Conservation (phyloP, 2,797 vertebrate genomes). For the Miichthys miiuy region DNA sequence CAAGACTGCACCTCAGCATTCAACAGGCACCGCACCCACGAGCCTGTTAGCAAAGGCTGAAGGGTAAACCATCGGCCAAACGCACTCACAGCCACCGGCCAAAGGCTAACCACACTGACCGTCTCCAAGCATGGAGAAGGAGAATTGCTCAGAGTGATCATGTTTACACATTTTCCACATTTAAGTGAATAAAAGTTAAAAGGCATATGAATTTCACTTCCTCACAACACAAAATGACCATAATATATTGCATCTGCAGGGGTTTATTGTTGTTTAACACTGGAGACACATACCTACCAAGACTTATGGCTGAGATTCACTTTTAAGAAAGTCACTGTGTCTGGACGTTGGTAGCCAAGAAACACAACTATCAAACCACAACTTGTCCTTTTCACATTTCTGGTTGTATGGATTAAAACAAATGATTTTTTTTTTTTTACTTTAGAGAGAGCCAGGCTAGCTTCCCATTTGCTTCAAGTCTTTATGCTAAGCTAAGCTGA, state of each 20-base stretch:
- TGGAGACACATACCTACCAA: neutral
- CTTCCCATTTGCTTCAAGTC: neutral
- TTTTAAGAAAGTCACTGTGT: neutral
- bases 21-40: slow-evolving; percentile 53
- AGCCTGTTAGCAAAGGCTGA: slow-evolving; percentile 39
- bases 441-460: neutral
- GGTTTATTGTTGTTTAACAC: slow-evolving; percentile 14
- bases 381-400: neutral
- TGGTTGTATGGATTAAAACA: neutral
- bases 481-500: slow-evolving; percentile 19
- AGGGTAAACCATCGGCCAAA: slow-evolving; percentile 45
- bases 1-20: slow-evolving; percentile 68
- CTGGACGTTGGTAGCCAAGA: neutral
- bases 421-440: neutral
- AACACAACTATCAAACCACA: neutral
- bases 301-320: slow-evolving; percentile 1
- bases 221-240: slow-evolving; percentile 6
- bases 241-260: slow-evolving; percentile 4
- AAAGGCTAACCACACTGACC: slow-evolving; percentile 18
- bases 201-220: slow-evolving; percentile 19
- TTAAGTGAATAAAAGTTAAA: slow-evolving; percentile 31
- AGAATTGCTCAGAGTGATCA: slow-evolving; percentile 20
- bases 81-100: slow-evolving; percentile 29
- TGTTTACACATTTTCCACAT: slow-evolving; percentile 37
- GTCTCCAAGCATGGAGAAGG: neutral